Percentiles rank a stretch among this genome's conserved stretches.
Conservation (phyloP, 2,888 invertebrate species). For the Pyrochroa serraticornis region DNA sequence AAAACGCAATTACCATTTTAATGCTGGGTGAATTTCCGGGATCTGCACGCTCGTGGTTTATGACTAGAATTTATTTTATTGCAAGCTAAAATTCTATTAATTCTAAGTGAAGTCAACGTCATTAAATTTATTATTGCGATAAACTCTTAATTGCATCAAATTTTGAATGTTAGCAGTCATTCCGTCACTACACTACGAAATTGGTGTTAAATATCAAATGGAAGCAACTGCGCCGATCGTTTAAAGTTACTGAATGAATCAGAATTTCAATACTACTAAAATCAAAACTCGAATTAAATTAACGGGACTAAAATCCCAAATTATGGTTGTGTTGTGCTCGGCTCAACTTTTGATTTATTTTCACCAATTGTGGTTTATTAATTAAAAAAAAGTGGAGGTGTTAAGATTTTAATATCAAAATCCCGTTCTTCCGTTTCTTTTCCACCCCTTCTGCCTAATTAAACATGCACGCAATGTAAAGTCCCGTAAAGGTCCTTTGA, state of each 20-base stretch:
- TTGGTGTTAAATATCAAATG: too few species aligned
- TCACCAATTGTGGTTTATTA: too few species aligned
- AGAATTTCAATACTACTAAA: too few species aligned
- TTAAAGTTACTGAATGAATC: too few species aligned
- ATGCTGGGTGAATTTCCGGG: constrained; percentile 4
- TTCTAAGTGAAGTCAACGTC: background rate
- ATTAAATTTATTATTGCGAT: background rate
- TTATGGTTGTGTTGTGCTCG: too few species aligned
- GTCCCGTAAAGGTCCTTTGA: background rate
- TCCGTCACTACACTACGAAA: background rate
- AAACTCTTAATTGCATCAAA: background rate
- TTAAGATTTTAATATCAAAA: background rate
- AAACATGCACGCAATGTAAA: background rate
- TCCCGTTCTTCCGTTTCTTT: background rate
- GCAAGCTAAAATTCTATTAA: background rate
- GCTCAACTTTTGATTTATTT: too few species aligned
- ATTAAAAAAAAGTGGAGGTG: background rate
- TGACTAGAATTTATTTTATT: constrained; percentile 6
- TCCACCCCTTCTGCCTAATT: background rate
- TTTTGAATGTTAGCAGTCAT: constrained; percentile 1
- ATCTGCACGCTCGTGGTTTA: constrained; percentile 7
- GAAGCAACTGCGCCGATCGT: too few species aligned
- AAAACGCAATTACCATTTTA: constrained; percentile 19
- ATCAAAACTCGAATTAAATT: too few species aligned
- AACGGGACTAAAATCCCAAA: too few species aligned